A percentile compares a stretch with the other conserved stretches of the same genome.
phyloP scores from a whole-genome alignment of 2,888 invertebrate species.

The Taenaris catops region DNA sequence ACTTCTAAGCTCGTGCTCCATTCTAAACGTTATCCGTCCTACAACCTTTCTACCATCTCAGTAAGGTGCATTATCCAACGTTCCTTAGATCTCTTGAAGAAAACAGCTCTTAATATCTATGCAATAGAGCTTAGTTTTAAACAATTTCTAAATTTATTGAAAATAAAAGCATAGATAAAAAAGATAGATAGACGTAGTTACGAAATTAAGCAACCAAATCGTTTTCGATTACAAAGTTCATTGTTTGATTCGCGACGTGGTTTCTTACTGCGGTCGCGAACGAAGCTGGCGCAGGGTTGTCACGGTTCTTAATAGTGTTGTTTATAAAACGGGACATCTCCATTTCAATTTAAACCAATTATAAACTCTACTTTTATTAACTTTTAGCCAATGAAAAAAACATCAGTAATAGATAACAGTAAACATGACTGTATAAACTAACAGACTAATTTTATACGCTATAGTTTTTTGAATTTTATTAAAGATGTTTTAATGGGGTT shows the following conservation, averaged over 20 bases:
- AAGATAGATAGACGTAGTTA: conserved; percentile 59
- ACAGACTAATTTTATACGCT: conserved; percentile 49
- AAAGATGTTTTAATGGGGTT: conserved; percentile 74
- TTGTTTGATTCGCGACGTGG: conserved; percentile 63
- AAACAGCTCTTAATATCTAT: conserved; percentile 33
- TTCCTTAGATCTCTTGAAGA: conserved; percentile 9
- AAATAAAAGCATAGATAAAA: conserved; percentile 70
- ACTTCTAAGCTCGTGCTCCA: conserved; percentile 39
- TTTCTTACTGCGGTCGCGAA: conserved; percentile 31
- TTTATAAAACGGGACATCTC: background rate
- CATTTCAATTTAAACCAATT: too few relatives aligned
- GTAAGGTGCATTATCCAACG: conserved; percentile 37
- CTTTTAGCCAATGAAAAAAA: too few relatives aligned
- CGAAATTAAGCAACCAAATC: conserved; percentile 71
- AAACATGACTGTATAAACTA: too few relatives aligned
- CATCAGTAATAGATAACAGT: too few relatives aligned
- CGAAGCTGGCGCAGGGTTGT: conserved; percentile 40
- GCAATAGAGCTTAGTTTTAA: conserved; percentile 49
- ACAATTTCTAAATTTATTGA: conserved; percentile 50
- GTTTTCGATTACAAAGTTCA: conserved; percentile 63
- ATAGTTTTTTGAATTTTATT: conserved; percentile 48
- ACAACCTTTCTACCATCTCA: conserved; percentile 26
- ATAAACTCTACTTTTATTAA: too few relatives aligned
- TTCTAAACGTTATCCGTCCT: conserved; percentile 26
- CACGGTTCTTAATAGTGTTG: conserved; percentile 18